Evolutionary conservation across 2,797 vertebrate genomes (phyloP).

Genomic region (Pygocentrus nattereri): DNA sequence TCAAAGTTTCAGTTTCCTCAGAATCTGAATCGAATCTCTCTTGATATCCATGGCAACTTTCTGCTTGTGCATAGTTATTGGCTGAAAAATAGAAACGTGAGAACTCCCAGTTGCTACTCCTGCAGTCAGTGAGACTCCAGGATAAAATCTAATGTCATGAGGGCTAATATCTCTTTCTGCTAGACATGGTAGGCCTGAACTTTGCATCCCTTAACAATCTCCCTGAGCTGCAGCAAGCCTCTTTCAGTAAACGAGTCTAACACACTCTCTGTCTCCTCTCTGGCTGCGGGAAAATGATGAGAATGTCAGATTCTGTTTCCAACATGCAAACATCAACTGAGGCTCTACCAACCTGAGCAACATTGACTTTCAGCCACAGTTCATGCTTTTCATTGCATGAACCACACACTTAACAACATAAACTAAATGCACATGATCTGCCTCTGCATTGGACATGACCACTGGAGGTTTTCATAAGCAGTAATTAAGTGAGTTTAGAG

Average conservation of each 20-base stretch:
- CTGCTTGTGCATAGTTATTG: neutral
- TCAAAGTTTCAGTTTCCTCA: neutral
- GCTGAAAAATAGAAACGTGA: slow-evolving; percentile 25
- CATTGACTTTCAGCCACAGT: neutral
- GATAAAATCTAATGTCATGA: slow-evolving; percentile 4
- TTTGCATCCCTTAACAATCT: slow-evolving; percentile 22
- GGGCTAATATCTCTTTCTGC: slow-evolving; percentile 19
- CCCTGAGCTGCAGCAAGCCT: slow-evolving; percentile 8
- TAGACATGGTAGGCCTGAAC: slow-evolving; percentile 7
- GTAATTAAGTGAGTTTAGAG: neutral
- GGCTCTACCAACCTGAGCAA: neutral
- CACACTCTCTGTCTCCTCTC: slow-evolving; percentile 6
- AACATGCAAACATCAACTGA: neutral
- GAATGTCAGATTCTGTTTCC: slow-evolving; percentile 16
- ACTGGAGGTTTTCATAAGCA: neutral
- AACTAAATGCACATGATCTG: neutral
- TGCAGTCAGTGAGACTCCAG: slow-evolving; percentile 11
- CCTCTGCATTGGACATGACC: neutral
- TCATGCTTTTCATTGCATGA: neutral
- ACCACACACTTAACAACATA: neutral
- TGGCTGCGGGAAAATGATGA: slow-evolving; percentile 33
- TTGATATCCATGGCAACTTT: neutral
- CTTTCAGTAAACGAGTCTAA: slow-evolving; percentile 26
- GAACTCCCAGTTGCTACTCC: neutral
- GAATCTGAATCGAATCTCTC: neutral